Conservation (phyloP, 2,797 vertebrate genomes). For the Gymnopithys bicolor region DNA sequence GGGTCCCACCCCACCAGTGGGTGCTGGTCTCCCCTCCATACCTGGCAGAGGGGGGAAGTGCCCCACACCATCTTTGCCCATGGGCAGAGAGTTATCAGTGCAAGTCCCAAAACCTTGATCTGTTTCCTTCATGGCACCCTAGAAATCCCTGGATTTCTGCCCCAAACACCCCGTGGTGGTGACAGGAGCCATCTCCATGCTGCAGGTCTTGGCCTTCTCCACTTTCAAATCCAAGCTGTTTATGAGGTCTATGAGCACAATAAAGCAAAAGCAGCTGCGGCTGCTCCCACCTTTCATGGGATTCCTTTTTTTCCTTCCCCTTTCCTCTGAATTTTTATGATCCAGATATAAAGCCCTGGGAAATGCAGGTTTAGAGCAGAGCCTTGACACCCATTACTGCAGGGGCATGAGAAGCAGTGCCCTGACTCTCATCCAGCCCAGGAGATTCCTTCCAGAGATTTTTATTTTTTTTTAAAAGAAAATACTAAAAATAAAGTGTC, state of each 20-base stretch:
- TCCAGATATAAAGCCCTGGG: neutral
- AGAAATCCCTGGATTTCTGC: neutral
- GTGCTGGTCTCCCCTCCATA: neutral
- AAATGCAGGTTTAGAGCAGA: neutral
- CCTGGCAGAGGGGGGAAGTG: neutral
- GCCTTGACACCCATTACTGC: neutral
- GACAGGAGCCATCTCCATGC: neutral
- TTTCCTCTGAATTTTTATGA: neutral
- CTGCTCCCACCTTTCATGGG: neutral
- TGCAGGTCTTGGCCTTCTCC: neutral
- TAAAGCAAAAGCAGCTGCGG: conserved; percentile 33
- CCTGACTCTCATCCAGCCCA: neutral
- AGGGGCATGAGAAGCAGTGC: neutral
- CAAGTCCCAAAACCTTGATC: neutral
- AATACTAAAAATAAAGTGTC: neutral
- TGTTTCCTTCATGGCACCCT: neutral
- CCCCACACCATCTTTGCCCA: rapidly evolving
- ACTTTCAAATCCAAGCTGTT: neutral
- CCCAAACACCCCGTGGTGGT: neutral
- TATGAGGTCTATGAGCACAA: neutral
- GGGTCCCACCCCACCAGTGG: neutral
- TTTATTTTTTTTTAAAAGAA: neutral
- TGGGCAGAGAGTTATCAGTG: rapidly evolving
- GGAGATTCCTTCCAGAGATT: neutral
- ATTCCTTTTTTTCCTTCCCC: neutral